A percentile compares a stretch with the other conserved stretches of the same genome.
These are phyloP conservation scores for Bothrops jararaca DNA, from an alignment of 2,113 vertebrate genomes.

Conservation along the genomic window DNA sequence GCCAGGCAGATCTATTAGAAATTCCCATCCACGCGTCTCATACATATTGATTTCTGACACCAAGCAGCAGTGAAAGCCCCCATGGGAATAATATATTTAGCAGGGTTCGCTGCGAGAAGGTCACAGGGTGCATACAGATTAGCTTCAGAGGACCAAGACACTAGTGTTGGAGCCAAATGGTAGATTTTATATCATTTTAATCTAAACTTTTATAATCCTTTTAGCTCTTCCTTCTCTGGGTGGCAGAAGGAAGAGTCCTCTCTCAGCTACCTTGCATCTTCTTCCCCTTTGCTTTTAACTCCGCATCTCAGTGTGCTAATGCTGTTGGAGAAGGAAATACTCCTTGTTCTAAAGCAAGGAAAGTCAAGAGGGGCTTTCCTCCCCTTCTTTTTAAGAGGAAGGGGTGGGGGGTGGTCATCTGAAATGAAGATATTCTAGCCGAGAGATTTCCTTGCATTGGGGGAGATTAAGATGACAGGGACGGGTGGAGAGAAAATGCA, in stretches of 20 bases:
- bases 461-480: slow-evolving; percentile 5
- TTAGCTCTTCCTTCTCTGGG: slow-evolving; percentile 79
- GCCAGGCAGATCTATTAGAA: slow-evolving; percentile 99
- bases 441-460: slow-evolving; percentile 54
- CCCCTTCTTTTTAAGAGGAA: not conserved
- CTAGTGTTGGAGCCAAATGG: slow-evolving; percentile 84
- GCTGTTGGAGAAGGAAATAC: slow-evolving; percentile 60
- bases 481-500: not conserved
- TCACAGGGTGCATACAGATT: slow-evolving; percentile 99
- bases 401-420: slow-evolving; percentile 49
- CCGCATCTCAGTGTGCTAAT: slow-evolving; percentile 64
- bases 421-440: slow-evolving; percentile 68
- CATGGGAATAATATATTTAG: slow-evolving; percentile 99
- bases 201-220: slow-evolving; percentile 87
- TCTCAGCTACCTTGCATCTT: slow-evolving; percentile 58
- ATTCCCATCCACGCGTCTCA: slow-evolving; percentile 99
- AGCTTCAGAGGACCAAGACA: slow-evolving; percentile 91
- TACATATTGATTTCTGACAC: slow-evolving; percentile 99
- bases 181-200: slow-evolving; percentile 88
- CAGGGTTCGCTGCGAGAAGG: slow-evolving; percentile 97
- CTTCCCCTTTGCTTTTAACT: not conserved
- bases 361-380: slow-evolving; percentile 46
- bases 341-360: slow-evolving; percentile 48
- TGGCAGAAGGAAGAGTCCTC: slow-evolving; percentile 71
- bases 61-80: slow-evolving; percentile 99